Evolutionary conservation across 2,888 invertebrate genomes (phyloP), one percentile per base, ranked within the genome.

Genomic region (Tenthredo livida): DNA sequence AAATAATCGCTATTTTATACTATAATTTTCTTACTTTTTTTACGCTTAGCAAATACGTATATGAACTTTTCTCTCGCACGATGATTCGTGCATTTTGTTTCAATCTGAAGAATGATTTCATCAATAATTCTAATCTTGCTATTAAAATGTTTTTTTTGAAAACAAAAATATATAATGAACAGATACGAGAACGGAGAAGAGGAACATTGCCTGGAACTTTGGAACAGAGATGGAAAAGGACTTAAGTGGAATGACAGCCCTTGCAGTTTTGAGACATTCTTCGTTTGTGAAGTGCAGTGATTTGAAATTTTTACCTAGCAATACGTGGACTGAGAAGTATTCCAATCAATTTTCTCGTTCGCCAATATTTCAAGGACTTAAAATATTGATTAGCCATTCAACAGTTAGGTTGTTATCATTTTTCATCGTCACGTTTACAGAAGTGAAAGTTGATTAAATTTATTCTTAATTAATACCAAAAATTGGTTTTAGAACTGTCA

Each of bases 201-300:
- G 93, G 98, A 98, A 92, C 98, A 98, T 93, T 98, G 98, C 89
- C 92, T 98, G 87, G 98, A 98, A 92, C 94, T 98, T 33, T 98
- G 98, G 98, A 97, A 98, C 94, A 95, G 98, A 87, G 98, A 98
- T 91, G 98, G 97, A 86, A 98, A 98, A 92, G 98, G 98, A 0
- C 94, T 98, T 17, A 98, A 97, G 92, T 98, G 98, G 98, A 98
- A 98, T 94, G 98, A 98, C 93, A 97, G 98, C 0, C 98, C 98
- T 0, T 98, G 98, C 93, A 98, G 97, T 87, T 98, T 98, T 91
- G 98, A 98, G 94, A 98, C 98, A 1, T 98, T 95, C 94, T 98
- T 98, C 94, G 97, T 98, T 84, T 98, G 98, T 93, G 98, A 98
- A 95, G 97, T 97, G 88, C 96, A 96, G 88, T 93, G 92, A 93